Conservation (phyloP, 1,140 invertebrate genomes). For the Drosophila rufa region DNA sequence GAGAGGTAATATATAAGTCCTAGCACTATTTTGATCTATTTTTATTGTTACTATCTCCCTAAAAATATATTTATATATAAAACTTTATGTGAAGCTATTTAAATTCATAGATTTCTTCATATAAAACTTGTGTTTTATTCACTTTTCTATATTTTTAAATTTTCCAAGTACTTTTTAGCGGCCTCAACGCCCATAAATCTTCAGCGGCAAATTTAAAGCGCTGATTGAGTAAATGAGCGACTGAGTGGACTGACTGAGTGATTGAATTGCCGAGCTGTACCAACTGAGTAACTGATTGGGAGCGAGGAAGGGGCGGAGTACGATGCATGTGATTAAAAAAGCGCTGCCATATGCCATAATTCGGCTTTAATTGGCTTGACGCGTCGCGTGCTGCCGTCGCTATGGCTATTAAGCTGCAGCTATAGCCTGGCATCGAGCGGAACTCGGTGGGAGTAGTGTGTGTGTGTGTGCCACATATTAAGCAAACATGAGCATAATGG, state of each 20-base stretch:
- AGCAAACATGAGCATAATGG: constrained; percentile 81
- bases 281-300: constrained; percentile 13
- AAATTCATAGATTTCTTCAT: neutral
- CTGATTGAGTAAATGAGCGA: constrained; percentile 36
- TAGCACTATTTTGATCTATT: too few species aligned
- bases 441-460: constrained; percentile 53
- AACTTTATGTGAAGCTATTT: neutral
- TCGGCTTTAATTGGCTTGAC: constrained; percentile 79
- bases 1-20: too few species aligned
- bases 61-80: too few species aligned
- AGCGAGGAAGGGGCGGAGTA: constrained; percentile 10
- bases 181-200: constrained; percentile 70
- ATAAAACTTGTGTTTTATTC: too few species aligned
- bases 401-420: constrained; percentile 27
- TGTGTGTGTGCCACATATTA: constrained; percentile 77
- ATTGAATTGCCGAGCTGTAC: constrained; percentile 16
- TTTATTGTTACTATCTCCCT: too few species aligned
- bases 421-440: constrained; percentile 22
- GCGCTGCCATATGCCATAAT: constrained; percentile 76
- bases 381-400: constrained; percentile 64
- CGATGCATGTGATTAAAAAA: constrained; percentile 77
- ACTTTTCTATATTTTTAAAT: neutral
- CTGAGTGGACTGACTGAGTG: constrained; percentile 22
- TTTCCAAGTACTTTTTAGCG: constrained; percentile 30
- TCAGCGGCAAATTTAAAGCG: constrained; percentile 62